phyloP scores from a whole-genome alignment of 2,113 vertebrate genomes.

The Elgaria multicarinata region DNA sequence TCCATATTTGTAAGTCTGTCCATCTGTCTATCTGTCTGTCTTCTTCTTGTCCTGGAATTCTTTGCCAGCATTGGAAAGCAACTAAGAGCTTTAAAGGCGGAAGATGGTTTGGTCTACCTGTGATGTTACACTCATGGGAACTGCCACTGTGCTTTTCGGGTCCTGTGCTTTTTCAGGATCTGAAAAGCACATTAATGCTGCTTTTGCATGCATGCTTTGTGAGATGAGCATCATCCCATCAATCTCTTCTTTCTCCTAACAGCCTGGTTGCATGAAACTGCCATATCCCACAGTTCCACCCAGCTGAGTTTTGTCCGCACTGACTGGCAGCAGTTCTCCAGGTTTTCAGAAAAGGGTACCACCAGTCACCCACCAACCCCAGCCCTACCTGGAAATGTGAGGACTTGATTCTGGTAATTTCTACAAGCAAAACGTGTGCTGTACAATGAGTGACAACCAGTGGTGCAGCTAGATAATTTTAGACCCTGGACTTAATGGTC shows the following conservation, averaged over 20 bases:
- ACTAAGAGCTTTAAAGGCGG: no score
- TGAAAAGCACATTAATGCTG: not conserved
- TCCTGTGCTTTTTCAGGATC: no score
- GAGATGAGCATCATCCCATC: not conserved
- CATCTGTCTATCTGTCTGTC: no score
- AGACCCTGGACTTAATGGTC: no score
- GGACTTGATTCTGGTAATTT: not conserved
- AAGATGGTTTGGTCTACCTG: not conserved
- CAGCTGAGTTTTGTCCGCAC: not conserved
- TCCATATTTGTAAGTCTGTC: not conserved
- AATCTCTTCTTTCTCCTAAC: not conserved
- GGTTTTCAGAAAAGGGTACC: rapidly evolving
- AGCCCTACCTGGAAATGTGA: not conserved
- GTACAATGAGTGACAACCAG: no score
- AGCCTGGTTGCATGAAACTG: not conserved
- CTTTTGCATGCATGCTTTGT: not conserved
- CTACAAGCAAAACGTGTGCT: not conserved
- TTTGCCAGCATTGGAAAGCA: not conserved
- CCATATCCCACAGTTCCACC: no score
- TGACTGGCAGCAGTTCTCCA: not conserved
- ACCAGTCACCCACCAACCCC: no score
- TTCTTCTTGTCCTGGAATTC: not conserved
- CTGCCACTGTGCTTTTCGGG: no score
- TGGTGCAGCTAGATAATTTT: no score
- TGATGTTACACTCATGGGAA: not conserved